These are phyloP conservation scores for Hydrophis major DNA, from an alignment of 2,797 vertebrate species.

Conservation along the genomic window DNA sequence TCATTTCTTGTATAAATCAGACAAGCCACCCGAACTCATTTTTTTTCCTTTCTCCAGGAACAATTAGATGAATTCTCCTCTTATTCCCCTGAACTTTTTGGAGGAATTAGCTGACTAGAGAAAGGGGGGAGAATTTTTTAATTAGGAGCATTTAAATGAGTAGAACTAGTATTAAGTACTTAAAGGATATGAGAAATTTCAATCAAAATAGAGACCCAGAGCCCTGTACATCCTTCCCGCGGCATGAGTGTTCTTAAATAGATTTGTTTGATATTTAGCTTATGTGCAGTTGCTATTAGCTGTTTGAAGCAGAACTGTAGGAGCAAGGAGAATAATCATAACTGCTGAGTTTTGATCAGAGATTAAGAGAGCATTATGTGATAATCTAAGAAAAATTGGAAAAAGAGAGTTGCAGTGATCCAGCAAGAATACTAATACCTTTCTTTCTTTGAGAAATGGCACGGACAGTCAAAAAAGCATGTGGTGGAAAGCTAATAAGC, in stretches of 20 bases:
- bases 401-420: not conserved
- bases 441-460: not conserved
- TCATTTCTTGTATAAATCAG: slow-evolving; percentile 7
- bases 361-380: slow-evolving; percentile 4
- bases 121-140: slow-evolving; percentile 14
- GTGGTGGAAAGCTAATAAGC: not conserved
- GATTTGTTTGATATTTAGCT: slow-evolving; percentile 15
- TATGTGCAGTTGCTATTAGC: not conserved
- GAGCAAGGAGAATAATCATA: not conserved
- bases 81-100: slow-evolving; percentile 22
- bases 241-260: not conserved
- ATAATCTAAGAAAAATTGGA: not conserved
- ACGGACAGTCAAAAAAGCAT: not conserved
- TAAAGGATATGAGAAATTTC: slow-evolving; percentile 12
- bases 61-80: slow-evolving; percentile 29
- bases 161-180: slow-evolving; percentile 7
- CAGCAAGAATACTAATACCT: not conserved
- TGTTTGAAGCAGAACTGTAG: not conserved
- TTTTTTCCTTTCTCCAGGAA: not conserved
- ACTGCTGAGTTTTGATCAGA: not conserved
- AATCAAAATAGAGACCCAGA: slow-evolving; percentile 8
- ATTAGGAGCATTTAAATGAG: slow-evolving; percentile 11
- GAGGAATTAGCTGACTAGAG: slow-evolving; percentile 17
- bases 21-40: not conserved
- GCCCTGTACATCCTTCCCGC: slow-evolving; percentile 15